Evolutionary conservation across 2,113 vertebrate genomes (phyloP), one percentile per base, ranked within the genome.

Genomic region (Jacana jacana): DNA sequence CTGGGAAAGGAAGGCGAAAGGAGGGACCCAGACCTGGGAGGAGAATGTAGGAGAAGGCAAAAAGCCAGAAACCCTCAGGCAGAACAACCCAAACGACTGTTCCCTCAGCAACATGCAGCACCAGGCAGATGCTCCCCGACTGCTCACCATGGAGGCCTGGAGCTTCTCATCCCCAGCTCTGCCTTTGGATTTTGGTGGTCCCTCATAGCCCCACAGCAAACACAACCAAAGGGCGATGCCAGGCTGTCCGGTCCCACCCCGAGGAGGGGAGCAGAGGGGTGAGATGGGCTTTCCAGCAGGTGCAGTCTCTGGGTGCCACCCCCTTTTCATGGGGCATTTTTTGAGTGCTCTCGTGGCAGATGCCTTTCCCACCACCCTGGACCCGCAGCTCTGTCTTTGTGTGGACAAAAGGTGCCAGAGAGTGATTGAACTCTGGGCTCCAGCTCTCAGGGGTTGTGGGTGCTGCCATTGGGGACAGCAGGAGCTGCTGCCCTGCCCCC

Each of bases 381-480:
- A 16, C n/a, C 42, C 0, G 0, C 2, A 7, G 1, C 2, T 33
- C 54, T 4, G 1, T 39, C 69, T 63, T 10, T 35, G 58, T 19
- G 3, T 13, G 40, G n/a, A 60, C 55, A 39, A n/a, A 54, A 66
- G 2, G 5, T 40, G 33, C 27, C 8, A 11, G 57, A 33, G 54
- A 24, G 48, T 1, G 5, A 13, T 33, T 44, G 27, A 15, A 33
- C 55, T 44, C 13, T 13, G 24, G 39, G 27, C 27, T 70, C 22
- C 37, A 57, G 44, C 9, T 70, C 51, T 28, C 1, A 0, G 3
- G 0, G 2, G 30, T 44, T 85, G 60, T 35, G 3, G 3, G 30
- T 11, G 44, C 79, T 46, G 58, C 49, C 0, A 0, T 11, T 2
- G 0, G 1, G 39, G 54, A 30, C 44, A 33, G n/a, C 28, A 5